A percentile compares a stretch with the other conserved stretches of the same genome.
phyloP scores from a whole-genome alignment of 2,797 vertebrate species.

The Myotis daubentonii region DNA sequence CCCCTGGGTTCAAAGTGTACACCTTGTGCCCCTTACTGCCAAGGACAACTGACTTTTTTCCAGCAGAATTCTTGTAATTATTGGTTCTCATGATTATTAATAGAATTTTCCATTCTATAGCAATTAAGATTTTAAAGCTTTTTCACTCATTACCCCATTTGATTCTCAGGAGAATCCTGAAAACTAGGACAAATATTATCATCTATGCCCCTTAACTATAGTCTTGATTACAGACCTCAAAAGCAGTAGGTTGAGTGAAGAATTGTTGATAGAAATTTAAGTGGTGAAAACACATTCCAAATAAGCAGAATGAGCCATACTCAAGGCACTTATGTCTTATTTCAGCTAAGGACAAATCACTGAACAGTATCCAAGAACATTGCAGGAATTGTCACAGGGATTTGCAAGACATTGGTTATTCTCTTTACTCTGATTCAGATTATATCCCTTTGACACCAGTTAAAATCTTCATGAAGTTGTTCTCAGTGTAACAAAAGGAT shows the following conservation, averaged over 20 bases:
- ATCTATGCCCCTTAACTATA: slow-evolving; percentile 60
- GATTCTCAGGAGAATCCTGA: slow-evolving; percentile 65
- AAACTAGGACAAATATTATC: slow-evolving; percentile 78
- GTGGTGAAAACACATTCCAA: slow-evolving; percentile 38
- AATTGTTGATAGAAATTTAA: slow-evolving; percentile 43
- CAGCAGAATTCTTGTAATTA: slow-evolving; percentile 67
- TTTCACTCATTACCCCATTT: slow-evolving; percentile 72
- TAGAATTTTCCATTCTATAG: slow-evolving; percentile 68
- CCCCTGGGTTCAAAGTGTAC: not conserved
- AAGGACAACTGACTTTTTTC: slow-evolving; percentile 64
- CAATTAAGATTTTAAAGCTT: slow-evolving; percentile 77
- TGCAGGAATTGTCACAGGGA: not conserved
- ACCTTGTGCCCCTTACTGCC: not conserved
- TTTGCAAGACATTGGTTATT: slow-evolving; percentile 7
- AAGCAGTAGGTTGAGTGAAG: slow-evolving; percentile 20
- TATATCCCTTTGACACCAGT: not conserved
- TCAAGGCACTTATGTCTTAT: not conserved
- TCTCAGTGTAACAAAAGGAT: slow-evolving; percentile 27
- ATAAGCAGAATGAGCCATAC: not conserved
- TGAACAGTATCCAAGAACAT: not conserved
- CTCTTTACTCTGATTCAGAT: not conserved
- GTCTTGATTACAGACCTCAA: slow-evolving; percentile 58
- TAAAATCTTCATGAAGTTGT: slow-evolving; percentile 42
- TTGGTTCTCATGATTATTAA: slow-evolving; percentile 76
- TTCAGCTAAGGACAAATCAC: slow-evolving; percentile 23